A percentile compares a stretch with the other conserved stretches of the same genome.
phyloP scores from a whole-genome alignment of 2,888 invertebrate species.

The Apoderus coryli region DNA sequence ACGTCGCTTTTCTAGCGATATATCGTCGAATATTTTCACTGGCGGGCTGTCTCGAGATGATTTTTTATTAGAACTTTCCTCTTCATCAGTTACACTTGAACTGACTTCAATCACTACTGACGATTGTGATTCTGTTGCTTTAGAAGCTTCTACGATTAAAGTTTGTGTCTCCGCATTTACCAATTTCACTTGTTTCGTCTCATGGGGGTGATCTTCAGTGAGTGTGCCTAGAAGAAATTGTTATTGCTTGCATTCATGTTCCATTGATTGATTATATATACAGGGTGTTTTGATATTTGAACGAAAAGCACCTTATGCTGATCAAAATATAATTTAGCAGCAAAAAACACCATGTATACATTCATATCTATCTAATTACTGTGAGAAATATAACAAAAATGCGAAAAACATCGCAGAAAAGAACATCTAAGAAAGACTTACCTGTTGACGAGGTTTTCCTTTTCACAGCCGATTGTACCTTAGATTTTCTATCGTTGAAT shows the following conservation, averaged over 20 bases:
- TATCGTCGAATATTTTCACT: conserved; percentile 25
- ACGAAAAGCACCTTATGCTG: no score
- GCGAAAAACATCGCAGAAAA: no score
- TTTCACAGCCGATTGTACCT: conserved; percentile 14
- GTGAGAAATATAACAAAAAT: no score
- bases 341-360: no score
- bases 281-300: no score
- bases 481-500: conserved; percentile 14
- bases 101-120: conserved; percentile 8
- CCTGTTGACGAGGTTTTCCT: conserved; percentile 20
- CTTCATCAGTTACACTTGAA: conserved; percentile 9
- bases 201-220: conserved; percentile 18
- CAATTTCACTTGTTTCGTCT: conserved; percentile 20
- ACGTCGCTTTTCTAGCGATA: conserved; percentile 25
- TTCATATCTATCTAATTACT: no score
- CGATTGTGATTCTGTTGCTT: conserved; percentile 8
- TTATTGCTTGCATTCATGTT: no score
- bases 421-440: no score
- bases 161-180: conserved; percentile 28
- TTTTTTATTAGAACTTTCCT: conserved; percentile 8
- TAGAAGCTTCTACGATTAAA: conserved; percentile 11
- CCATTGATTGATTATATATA: no score
- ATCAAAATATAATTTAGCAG: no score
- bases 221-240: conserved; percentile 18
- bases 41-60: conserved; percentile 13